phyloP scores from a whole-genome alignment of 2,113 vertebrate genomes.

The Leucosticte australis region DNA sequence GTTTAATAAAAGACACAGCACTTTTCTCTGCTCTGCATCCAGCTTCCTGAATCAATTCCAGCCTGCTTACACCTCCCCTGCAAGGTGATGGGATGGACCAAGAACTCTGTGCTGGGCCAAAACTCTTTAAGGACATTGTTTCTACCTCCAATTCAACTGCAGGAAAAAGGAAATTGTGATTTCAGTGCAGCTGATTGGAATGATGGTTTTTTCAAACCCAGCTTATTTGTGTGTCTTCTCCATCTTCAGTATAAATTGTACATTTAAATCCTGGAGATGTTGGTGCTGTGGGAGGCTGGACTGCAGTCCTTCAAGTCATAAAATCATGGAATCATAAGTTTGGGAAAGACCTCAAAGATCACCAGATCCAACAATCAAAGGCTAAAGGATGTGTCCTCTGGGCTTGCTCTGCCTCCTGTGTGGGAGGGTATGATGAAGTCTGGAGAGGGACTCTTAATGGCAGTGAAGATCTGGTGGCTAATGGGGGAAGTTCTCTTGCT shows the following conservation, averaged over 20 bases:
- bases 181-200: background rate
- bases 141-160: background rate
- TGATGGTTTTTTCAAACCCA: fast-evolving
- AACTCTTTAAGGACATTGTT: background rate
- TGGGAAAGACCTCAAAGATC: background rate
- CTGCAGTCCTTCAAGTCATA: background rate
- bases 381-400: background rate
- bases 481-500: background rate
- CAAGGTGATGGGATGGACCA: background rate
- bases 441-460: background rate
- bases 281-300: background rate
- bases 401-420: background rate
- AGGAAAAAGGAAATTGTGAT: background rate
- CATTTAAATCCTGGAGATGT: background rate
- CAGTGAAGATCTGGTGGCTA: background rate
- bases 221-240: background rate
- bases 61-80: background rate
- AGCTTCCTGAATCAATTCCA: slow-evolving; percentile 29
- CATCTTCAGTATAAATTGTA: fast-evolving
- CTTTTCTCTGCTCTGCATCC: slow-evolving; percentile 13
- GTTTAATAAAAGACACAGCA: slow-evolving; percentile 36
- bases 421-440: fast-evolving
- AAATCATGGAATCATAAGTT: background rate
- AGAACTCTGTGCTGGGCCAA: background rate
- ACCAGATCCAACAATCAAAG: background rate